phyloP scores from a whole-genome alignment of 2,113 vertebrate species.

The Ginglymostoma cirratum region DNA sequence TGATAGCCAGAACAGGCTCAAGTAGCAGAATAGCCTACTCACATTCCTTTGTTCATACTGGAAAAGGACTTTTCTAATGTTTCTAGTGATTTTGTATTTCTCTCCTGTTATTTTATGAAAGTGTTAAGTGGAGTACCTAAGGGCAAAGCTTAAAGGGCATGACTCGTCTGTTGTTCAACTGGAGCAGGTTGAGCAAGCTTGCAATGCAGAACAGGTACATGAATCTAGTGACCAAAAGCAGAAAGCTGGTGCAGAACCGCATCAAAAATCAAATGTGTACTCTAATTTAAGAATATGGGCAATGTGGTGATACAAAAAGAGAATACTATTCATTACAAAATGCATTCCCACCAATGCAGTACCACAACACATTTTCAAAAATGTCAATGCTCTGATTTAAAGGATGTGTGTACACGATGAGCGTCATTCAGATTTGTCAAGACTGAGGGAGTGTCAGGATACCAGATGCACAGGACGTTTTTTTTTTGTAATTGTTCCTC shows the following conservation, averaged over 20 bases:
- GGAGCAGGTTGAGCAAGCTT: background rate
- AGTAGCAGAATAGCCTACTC: background rate
- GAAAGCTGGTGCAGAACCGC: background rate
- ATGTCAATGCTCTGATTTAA: background rate
- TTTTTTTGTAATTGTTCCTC: background rate
- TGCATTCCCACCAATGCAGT: background rate
- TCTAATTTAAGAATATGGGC: background rate
- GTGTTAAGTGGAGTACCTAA: background rate
- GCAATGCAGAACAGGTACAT: background rate
- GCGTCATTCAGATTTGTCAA: background rate
- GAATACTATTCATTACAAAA: background rate
- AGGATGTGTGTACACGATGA: background rate
- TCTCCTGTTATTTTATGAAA: background rate
- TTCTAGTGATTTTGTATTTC: background rate
- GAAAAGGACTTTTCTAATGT: background rate
- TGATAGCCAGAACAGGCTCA: background rate
- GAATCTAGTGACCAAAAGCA: background rate
- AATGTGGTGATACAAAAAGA: background rate
- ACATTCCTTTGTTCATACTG: background rate
- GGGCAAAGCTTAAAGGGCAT: background rate
- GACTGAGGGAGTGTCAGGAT: background rate
- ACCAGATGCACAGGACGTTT: slow-evolving; percentile 10
- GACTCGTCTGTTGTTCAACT: background rate
- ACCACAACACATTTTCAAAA: background rate
- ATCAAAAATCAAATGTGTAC: background rate